Evolutionary conservation across 2,113 vertebrate genomes (phyloP).

Genomic region (Myotis davidii): DNA sequence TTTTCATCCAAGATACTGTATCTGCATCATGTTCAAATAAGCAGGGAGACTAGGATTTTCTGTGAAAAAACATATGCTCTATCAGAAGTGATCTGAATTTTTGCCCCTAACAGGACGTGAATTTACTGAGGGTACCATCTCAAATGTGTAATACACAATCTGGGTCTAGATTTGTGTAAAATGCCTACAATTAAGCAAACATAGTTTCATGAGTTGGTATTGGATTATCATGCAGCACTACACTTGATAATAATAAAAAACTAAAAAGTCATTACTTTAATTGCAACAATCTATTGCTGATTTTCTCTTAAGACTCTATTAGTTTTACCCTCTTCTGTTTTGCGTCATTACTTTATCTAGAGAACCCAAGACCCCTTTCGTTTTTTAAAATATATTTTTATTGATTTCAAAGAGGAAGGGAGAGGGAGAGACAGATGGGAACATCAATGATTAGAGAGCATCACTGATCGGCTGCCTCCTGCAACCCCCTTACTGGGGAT

Average conservation of each 20-base stretch:
- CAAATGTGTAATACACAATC: neutral
- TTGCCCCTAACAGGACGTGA: neutral
- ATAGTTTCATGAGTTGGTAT: neutral
- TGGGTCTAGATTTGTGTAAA: neutral
- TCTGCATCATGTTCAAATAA: constrained; percentile 28
- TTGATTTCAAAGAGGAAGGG: too few species aligned
- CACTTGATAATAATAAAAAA: neutral
- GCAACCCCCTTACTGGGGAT: too few species aligned
- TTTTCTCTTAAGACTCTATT: neutral
- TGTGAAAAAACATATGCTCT: neutral
- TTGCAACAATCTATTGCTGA: neutral
- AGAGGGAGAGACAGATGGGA: too few species aligned
- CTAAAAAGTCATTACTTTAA: neutral
- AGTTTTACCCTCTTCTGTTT: neutral
- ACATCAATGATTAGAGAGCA: too few species aligned
- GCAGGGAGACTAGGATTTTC: neutral
- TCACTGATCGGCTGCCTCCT: too few species aligned
- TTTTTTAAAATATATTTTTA: neutral
- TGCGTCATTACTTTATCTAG: neutral
- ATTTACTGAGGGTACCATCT: neutral
- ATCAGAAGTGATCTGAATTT: constrained; percentile 20
- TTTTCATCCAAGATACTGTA: constrained; percentile 27
- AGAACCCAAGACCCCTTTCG: neutral
- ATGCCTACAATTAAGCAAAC: neutral
- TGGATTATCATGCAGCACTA: neutral